These are phyloP conservation scores for Platygyra sinensis DNA, from an alignment of 64 coral and sea anemone genomes.

Conservation along the genomic window DNA sequence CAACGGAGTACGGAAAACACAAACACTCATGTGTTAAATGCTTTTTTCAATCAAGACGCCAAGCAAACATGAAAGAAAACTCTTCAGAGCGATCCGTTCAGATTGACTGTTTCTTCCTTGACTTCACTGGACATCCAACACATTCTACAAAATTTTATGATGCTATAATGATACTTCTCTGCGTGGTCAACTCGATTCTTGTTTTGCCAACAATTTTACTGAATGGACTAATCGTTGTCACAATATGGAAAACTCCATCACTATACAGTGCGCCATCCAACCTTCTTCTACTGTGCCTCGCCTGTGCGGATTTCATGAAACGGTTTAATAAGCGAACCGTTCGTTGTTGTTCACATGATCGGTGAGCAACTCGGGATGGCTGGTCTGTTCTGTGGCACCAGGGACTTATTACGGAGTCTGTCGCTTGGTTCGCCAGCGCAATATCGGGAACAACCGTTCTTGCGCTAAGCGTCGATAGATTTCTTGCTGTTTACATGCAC, in stretches of 20 bases:
- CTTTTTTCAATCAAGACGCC: too few relatives aligned
- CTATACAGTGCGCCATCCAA: background rate
- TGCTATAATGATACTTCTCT: background rate
- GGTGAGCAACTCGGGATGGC: background rate
- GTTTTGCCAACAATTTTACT: constrained; percentile 2
- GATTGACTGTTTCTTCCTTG: background rate
- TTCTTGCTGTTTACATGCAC: background rate
- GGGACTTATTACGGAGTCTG: constrained; percentile 1
- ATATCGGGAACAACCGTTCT: constrained; percentile 9
- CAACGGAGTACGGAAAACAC: too few relatives aligned
- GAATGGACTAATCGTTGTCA: background rate
- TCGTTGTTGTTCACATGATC: background rate
- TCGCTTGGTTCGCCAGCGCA: background rate
- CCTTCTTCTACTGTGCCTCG: background rate
- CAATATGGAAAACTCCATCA: constrained; percentile 10
- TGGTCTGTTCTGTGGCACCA: background rate
- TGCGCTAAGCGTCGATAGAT: constrained; percentile 12
- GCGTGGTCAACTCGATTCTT: background rate
- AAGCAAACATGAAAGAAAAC: too few relatives aligned
- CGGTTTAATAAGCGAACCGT: constrained; percentile 4
- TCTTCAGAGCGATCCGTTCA: background rate
- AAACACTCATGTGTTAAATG: too few relatives aligned
- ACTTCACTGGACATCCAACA: background rate
- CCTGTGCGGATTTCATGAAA: background rate
- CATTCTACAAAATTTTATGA: background rate